Evolutionary conservation across 2,888 invertebrate species (phyloP).

Genomic region (Ommatoiulus sabulosus): DNA sequence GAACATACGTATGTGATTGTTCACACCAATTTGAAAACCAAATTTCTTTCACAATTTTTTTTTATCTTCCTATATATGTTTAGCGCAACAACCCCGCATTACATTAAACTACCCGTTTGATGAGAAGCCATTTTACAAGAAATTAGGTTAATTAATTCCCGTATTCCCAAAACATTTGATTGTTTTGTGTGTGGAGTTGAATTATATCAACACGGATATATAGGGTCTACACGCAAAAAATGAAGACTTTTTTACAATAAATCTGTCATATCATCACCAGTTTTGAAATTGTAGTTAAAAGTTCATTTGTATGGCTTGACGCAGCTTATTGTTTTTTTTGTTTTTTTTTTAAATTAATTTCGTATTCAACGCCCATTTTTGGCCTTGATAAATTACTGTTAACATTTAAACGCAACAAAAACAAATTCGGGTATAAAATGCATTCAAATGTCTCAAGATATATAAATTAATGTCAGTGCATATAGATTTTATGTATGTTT

Average conservation of each 20-base stretch:
- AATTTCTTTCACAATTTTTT: background rate
- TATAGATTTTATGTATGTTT: too few relatives aligned
- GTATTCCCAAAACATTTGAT: background rate
- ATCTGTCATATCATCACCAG: too few relatives aligned
- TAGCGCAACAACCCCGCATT: conserved; percentile 19
- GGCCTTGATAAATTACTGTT: background rate
- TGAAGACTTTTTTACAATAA: too few relatives aligned
- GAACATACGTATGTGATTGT: background rate
- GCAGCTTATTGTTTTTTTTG: background rate
- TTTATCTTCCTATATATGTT: background rate
- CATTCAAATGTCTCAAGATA: too few relatives aligned
- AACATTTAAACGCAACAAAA: too few relatives aligned
- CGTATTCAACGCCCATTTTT: background rate
- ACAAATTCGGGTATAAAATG: too few relatives aligned
- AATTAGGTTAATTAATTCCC: background rate
- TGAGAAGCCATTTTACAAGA: background rate
- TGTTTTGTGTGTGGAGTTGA: background rate
- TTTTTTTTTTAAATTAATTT: background rate
- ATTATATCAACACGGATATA: background rate
- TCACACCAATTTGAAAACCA: background rate
- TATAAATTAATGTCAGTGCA: too few relatives aligned
- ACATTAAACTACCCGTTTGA: background rate
- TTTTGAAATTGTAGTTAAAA: background rate
- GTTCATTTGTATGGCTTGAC: background rate
- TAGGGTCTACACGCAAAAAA: too few relatives aligned